phyloP scores from a whole-genome alignment of 2,797 vertebrate genomes.

The Sebastes minor region DNA sequence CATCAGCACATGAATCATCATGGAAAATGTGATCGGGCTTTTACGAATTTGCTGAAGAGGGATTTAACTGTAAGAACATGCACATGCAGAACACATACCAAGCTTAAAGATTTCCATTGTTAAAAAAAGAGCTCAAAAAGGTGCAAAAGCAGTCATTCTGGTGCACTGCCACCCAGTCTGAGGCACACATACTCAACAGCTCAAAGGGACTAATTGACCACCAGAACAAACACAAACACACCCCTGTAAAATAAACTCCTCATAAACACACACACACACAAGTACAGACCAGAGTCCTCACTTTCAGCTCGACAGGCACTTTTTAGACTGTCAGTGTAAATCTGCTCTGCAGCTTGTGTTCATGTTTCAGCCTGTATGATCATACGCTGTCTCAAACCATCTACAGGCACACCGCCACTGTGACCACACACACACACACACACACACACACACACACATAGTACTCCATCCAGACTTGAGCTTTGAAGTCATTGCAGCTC shows the following conservation, averaged over 20 bases:
- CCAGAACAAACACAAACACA: slow-evolving; percentile 51
- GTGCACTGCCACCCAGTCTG: neutral
- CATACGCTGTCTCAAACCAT: slow-evolving; percentile 48
- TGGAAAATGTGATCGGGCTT: slow-evolving; percentile 59
- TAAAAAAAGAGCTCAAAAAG: neutral
- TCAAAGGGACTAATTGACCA: slow-evolving; percentile 39
- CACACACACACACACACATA: slow-evolving; percentile 8
- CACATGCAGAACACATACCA: neutral
- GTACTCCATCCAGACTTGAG: slow-evolving; percentile 19
- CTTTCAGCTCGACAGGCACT: slow-evolving; percentile 36
- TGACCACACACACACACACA: neutral
- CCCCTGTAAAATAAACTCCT: slow-evolving; percentile 63
- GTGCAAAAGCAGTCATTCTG: neutral
- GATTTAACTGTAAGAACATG: slow-evolving; percentile 2
- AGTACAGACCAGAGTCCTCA: slow-evolving; percentile 26
- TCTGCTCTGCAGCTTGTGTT: slow-evolving; percentile 59
- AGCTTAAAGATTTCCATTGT: neutral
- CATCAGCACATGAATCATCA: slow-evolving; percentile 30
- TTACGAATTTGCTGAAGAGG: neutral
- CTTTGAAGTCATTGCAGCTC: slow-evolving; percentile 56
- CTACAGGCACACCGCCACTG: slow-evolving; percentile 40
- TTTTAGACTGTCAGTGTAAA: slow-evolving; percentile 63
- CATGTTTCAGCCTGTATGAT: slow-evolving; percentile 77
- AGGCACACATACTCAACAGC: slow-evolving; percentile 20
- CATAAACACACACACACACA: slow-evolving; percentile 29